Evolutionary conservation across 92 coral and sea anemone species (phyloP).

Genomic region (Phenganax subtilis): DNA sequence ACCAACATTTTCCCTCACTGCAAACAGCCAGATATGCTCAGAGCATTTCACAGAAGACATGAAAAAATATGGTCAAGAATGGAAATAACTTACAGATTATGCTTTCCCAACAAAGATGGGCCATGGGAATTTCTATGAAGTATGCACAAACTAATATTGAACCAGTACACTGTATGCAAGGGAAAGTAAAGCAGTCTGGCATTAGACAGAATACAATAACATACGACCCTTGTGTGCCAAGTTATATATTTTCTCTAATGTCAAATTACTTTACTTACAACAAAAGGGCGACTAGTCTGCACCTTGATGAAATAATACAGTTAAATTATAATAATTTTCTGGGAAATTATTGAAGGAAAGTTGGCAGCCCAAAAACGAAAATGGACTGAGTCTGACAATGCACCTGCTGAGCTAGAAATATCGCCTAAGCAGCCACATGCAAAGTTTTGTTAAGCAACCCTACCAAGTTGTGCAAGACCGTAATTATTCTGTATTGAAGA

Average conservation of each 20-base stretch:
- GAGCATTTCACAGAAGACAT: neutral
- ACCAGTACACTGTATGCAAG: neutral
- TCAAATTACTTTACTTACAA: no score
- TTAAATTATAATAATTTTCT: no score
- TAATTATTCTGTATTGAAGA: neutral
- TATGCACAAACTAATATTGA: neutral
- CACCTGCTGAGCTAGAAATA: no score
- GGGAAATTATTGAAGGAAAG: no score
- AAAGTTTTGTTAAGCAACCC: neutral
- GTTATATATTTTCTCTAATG: no score
- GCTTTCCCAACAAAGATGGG: neutral
- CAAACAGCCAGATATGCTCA: neutral
- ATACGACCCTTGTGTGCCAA: no score
- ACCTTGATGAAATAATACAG: no score
- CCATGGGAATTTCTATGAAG: neutral
- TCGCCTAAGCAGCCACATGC: no score
- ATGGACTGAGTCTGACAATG: neutral
- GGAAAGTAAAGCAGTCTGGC: neutral
- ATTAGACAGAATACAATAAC: neutral
- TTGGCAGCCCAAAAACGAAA: no score
- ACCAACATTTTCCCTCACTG: no score
- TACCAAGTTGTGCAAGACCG: conserved; percentile 8
- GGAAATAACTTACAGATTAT: neutral
- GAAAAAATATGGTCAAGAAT: neutral
- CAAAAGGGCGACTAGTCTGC: no score